phyloP scores from a whole-genome alignment of 30 jellyfish, hydroid and myxozoan genomes.

The Turritopsis rubra region DNA sequence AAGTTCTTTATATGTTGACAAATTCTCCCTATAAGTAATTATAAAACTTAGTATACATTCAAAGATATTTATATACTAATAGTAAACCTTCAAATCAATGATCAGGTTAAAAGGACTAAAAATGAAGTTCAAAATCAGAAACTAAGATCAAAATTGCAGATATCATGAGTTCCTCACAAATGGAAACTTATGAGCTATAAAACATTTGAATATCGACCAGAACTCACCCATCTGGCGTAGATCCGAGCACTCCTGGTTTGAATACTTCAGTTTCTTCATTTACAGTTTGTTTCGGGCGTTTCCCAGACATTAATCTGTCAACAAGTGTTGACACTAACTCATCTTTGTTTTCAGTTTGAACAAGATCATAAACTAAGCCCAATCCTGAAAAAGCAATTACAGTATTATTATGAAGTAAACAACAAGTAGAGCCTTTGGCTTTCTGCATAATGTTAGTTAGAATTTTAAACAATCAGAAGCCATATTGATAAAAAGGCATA shows the following conservation, averaged over 20 bases:
- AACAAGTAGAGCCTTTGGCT: too few species aligned
- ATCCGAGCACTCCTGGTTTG: constrained; percentile 74
- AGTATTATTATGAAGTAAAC: too few species aligned
- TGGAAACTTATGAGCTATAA: not conserved
- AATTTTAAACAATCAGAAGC: too few species aligned
- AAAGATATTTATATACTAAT: not conserved
- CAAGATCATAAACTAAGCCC: constrained; percentile 75
- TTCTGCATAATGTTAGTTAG: too few species aligned
- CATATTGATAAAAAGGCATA: too few species aligned
- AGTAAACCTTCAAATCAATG: not conserved
- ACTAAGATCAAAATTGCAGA: too few species aligned
- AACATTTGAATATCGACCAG: not conserved
- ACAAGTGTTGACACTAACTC: constrained; percentile 63
- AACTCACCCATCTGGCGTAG: constrained; percentile 94
- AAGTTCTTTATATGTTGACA: constrained; percentile 92
- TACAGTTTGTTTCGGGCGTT: constrained; percentile 69
- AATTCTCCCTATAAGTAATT: constrained; percentile 38
- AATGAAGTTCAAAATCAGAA: too few species aligned
- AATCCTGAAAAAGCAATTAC: constrained; percentile 19
- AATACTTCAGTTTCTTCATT: constrained; percentile 66
- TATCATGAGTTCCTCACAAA: too few species aligned
- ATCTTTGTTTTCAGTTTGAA: constrained; percentile 46
- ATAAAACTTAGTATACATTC: not conserved
- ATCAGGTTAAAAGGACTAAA: not conserved
- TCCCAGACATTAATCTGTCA: constrained; percentile 81